Evolutionary conservation across 2,113 vertebrate species (phyloP).

Genomic region (Poeciliopsis prolifica): DNA sequence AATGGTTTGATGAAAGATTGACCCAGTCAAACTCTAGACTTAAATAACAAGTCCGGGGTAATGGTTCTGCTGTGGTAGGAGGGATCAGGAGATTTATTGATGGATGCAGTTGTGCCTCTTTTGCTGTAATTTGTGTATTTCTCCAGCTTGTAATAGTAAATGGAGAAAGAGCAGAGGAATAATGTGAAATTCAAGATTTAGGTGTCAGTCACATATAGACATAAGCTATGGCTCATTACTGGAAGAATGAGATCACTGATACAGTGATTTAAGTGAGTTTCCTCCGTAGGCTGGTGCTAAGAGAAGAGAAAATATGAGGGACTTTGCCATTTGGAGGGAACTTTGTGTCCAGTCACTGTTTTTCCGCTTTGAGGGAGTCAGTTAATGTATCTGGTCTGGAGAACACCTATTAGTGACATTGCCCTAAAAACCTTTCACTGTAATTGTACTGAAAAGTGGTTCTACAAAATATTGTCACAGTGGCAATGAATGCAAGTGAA

Average conservation of each 20-base stretch:
- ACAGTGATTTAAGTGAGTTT: not conserved
- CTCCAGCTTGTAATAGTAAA: not conserved
- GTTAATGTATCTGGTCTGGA: not conserved
- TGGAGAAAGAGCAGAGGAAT: not conserved
- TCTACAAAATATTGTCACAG: not conserved
- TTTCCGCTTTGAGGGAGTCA: not conserved
- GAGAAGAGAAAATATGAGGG: not conserved
- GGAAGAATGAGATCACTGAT: not conserved
- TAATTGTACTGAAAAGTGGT: not conserved
- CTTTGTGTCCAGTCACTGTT: not conserved
- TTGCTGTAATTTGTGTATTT: too few relatives aligned
- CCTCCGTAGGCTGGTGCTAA: not conserved
- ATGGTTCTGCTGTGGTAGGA: not conserved
- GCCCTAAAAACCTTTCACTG: too few relatives aligned
- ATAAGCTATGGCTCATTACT: not conserved
- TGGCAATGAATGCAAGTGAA: too few relatives aligned
- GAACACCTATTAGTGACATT: not conserved
- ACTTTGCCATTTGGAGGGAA: not conserved
- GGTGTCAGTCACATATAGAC: not conserved
- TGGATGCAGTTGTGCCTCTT: not conserved
- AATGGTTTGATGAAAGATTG: not conserved
- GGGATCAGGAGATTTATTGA: not conserved
- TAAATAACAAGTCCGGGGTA: not conserved
- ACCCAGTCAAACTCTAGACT: not conserved
- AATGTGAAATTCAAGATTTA: not conserved